Evolutionary conservation across 2,888 invertebrate genomes (phyloP), one percentile per base, ranked within the genome.

Genomic region (Germaria angustata): DNA sequence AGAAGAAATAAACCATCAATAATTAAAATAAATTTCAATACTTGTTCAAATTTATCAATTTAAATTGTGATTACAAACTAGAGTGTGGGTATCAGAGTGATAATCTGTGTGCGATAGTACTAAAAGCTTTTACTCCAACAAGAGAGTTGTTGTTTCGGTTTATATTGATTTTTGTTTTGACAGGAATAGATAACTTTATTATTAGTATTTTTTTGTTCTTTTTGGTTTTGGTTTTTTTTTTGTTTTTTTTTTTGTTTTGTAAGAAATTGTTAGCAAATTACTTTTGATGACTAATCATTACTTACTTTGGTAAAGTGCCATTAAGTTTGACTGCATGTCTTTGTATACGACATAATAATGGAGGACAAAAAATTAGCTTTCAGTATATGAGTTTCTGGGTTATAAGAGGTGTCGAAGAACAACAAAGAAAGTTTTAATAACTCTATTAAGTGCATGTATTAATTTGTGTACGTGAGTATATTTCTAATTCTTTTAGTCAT

Each of bases 241-340:
- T 28, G 6, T 6, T 28, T 28, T 28, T 28, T 28, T n/a, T 36
- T n/a, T n/a, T n/a, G n/a, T 55, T 44, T n/a, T 36, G n/a, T 39
- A 28, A 24, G 20, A 59, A 69, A 61, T 66, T 76, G 61, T 79
- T 68, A 61, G 71, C 57, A 76, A 79, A 66, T 82, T 76, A 76
- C 66, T 75, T 79, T 75, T 66, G 75, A 82, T 82, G 82, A 79
- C 71, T 79, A 76, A 49, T 71, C 79, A 82, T 72, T 51, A 66
- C 28, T 36, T 63, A 77, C 34, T 80, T 80, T 20, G 8, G 9
- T 55, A 24, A 78, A 61, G 72, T 68, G 66, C 39, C 66, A 73
- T 73, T 80, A 65, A 73, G 41, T 66, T 71, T 59, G 44, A 59
- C 49, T 32, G n/a, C 15, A 2, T 39, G 17, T 20, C 13, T 20